A percentile compares a stretch with the other conserved stretches of the same genome.
Evolutionary conservation across 2,113 vertebrate genomes (phyloP).

Genomic region (Peromyscus californicus): DNA sequence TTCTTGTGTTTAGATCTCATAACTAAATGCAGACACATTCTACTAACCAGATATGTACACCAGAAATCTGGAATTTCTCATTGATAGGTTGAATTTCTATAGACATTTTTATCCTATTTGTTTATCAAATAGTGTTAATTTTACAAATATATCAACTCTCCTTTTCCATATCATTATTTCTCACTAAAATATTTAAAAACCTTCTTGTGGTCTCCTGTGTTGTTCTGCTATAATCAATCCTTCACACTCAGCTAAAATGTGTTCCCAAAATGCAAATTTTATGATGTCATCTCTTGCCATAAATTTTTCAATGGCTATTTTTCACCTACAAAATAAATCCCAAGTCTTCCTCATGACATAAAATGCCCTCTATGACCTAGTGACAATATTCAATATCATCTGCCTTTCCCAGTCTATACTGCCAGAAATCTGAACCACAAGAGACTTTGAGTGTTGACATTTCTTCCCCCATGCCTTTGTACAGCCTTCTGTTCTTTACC

Average conservation of each 20-base stretch:
- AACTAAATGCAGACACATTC: not conserved
- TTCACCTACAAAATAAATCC: conserved; percentile 53
- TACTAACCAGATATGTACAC: not conserved
- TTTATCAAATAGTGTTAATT: not conserved
- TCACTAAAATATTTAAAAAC: conserved; percentile 23
- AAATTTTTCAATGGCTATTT: conserved; percentile 55
- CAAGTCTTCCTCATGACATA: not conserved
- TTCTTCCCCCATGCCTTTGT: not conserved
- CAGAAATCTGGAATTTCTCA: not conserved
- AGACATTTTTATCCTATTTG: not conserved
- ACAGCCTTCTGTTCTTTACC: not conserved
- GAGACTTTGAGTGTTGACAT: not conserved
- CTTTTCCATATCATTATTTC: not conserved
- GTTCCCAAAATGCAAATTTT: conserved; percentile 65
- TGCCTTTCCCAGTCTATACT: not conserved
- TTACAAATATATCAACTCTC: not conserved
- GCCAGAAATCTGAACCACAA: not conserved
- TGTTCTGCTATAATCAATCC: not conserved
- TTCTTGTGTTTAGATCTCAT: conserved; percentile 10
- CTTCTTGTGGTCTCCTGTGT: not conserved
- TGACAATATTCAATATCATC: not conserved
- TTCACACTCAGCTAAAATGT: not conserved
- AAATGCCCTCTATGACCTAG: conserved; percentile 31
- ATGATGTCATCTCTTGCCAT: conserved; percentile 32
- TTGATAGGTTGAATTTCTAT: not conserved